phyloP scores from a whole-genome alignment of 2,888 invertebrate species.

The Hetaerina titia region DNA sequence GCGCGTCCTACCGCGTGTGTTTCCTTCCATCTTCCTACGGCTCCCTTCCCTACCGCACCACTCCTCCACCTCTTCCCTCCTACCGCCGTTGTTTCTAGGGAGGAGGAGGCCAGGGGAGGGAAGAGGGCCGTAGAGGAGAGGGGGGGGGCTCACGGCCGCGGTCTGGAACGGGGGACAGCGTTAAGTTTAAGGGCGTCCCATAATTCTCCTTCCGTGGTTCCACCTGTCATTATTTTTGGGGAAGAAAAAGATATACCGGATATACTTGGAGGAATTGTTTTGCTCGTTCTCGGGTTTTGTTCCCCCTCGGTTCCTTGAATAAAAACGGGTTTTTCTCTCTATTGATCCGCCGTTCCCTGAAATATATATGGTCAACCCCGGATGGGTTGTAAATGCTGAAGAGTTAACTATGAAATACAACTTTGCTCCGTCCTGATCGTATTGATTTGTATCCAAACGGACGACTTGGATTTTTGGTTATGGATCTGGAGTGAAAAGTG shows the following conservation, averaged over 20 bases:
- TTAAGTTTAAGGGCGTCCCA: not conserved
- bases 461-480: no score
- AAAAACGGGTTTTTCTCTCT: not conserved
- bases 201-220: not conserved
- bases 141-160: no score
- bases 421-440: no score
- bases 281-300: slow-evolving; percentile 1
- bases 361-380: not conserved
- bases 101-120: no score
- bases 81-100: not conserved
- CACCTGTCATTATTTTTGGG: slow-evolving; percentile 22
- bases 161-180: no score
- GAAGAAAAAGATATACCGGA: slow-evolving; percentile 5
- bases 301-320: not conserved
- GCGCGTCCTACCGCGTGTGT: not conserved
- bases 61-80: not conserved
- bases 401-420: no score
- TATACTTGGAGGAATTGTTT: not conserved
- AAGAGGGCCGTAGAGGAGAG: no score
- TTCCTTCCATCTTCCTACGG: not conserved
- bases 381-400: no score
- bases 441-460: no score
- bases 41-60: no score
- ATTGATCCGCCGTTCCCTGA: not conserved
- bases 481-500: no score